Evolutionary conservation across 2,797 vertebrate genomes (phyloP).

Genomic region (Cryptoblepharus egeriae): DNA sequence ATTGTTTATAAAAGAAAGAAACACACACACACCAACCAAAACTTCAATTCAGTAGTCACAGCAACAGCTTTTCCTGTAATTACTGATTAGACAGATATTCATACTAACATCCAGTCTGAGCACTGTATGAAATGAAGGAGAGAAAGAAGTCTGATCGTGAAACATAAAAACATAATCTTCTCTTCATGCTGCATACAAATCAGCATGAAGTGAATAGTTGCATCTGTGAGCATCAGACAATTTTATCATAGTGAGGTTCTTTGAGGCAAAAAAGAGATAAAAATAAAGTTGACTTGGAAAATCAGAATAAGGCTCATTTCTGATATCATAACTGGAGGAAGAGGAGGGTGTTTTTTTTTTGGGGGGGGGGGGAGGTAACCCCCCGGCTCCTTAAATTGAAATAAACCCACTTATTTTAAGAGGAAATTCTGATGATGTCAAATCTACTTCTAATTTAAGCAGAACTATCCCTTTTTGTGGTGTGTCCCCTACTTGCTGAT

Average conservation of each 20-base stretch:
- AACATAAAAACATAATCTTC: conserved; percentile 19
- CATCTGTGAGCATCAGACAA: background rate
- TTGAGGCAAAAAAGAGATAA: background rate
- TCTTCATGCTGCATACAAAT: conserved; percentile 50
- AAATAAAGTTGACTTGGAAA: background rate
- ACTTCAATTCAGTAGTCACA: conserved; percentile 47
- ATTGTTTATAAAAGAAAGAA: conserved; percentile 14
- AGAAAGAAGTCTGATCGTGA: conserved; percentile 45
- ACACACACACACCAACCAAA: background rate
- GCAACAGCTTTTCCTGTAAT: conserved; percentile 49
- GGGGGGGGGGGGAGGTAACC: too few species aligned
- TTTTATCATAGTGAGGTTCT: background rate
- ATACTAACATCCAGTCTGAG: background rate
- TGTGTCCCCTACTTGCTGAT: too few species aligned
- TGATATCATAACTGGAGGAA: too few species aligned
- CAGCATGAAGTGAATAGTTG: background rate
- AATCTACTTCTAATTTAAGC: too few species aligned
- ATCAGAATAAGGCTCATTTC: background rate
- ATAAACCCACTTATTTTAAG: too few species aligned
- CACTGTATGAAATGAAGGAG: conserved; percentile 20
- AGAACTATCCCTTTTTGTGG: too few species aligned
- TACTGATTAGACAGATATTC: conserved; percentile 52
- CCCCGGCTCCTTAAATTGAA: too few species aligned
- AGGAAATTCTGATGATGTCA: too few species aligned
- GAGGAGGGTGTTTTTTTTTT: too few species aligned